A percentile compares a stretch with the other conserved stretches of the same genome.
Conservation (phyloP, 2,113 vertebrate species). For the Neotragus pygmaeus region DNA sequence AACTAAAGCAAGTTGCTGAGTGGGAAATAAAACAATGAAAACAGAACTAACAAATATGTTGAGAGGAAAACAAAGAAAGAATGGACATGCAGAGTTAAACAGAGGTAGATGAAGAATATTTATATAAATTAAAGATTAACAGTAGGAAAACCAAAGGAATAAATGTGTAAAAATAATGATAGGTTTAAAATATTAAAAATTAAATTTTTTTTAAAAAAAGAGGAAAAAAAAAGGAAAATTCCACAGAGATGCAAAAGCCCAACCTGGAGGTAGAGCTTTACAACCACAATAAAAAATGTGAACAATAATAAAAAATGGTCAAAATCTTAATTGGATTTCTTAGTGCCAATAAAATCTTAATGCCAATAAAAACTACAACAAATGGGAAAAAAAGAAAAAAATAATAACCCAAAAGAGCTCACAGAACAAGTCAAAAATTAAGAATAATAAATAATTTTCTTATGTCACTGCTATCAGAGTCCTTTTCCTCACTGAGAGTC, state of each 20-base stretch:
- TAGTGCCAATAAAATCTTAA: background rate
- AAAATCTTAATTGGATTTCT: background rate
- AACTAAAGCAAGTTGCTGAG: background rate
- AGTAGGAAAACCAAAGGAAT: background rate
- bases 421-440: background rate
- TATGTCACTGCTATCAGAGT: background rate
- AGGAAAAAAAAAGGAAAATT: background rate
- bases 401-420: background rate
- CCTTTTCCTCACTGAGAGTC: fast-evolving
- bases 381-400: background rate
- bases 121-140: background rate
- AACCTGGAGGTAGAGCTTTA: background rate
- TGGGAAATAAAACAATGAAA: background rate
- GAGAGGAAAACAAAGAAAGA: background rate
- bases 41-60: background rate
- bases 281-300: background rate
- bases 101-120: background rate
- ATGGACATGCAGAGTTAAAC: background rate
- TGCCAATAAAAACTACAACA: background rate
- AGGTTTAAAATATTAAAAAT: background rate
- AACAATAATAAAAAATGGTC: background rate
- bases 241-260: background rate
- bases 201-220: background rate
- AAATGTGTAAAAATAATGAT: background rate
- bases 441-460: background rate